Evolutionary conservation across 1,140 invertebrate genomes (phyloP), one percentile per base, ranked within the genome.

Genomic region (Brachionus manjavacas): DNA sequence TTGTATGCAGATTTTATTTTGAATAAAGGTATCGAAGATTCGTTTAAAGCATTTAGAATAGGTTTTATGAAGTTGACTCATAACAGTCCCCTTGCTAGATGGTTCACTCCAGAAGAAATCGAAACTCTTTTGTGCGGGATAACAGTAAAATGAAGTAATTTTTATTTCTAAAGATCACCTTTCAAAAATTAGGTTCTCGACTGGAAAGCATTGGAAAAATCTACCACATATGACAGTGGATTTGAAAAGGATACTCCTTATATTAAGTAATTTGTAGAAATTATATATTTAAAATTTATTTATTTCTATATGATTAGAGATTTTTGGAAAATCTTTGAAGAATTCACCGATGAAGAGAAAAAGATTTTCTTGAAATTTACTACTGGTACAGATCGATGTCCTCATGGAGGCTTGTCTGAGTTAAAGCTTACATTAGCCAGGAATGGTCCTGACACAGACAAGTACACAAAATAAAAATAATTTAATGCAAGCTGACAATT

Each of bases 121-220:
- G 91, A 92, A 86, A 86, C 91, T 49, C 87, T 92, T n/a, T 89
- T 92, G 7, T 92, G 91, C 88, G 91, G 91, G 25, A 91, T 89
- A 84, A 89, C 90, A 87, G 91, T 72, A 68, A 39, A 4, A 41
- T 23, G 31, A 72, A 20, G 16, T 3, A 16, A 35, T 35, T 14
- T 16, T 68, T 14, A 25, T n/a, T 11, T 4, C 90, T 86, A 72
- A 31, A 39, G 20, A n/a, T 43, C 3, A 41, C 9, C 41, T 72
- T 16, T n/a, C 4, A 28, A 41, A 72, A 39, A 72, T 11, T 41
- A 72, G 68, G 68, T 78, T 35, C 43, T 86, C 4, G 91, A 92
- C 86, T 92, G 91, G 86, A 86, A 88, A 85, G 89, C 89, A 43
- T 86, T 92, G 35, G 89, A 91, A 86, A 87, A 90, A 76, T 87